phyloP scores from a whole-genome alignment of 2,797 vertebrate genomes.

The Sebastes ruberrimus region DNA sequence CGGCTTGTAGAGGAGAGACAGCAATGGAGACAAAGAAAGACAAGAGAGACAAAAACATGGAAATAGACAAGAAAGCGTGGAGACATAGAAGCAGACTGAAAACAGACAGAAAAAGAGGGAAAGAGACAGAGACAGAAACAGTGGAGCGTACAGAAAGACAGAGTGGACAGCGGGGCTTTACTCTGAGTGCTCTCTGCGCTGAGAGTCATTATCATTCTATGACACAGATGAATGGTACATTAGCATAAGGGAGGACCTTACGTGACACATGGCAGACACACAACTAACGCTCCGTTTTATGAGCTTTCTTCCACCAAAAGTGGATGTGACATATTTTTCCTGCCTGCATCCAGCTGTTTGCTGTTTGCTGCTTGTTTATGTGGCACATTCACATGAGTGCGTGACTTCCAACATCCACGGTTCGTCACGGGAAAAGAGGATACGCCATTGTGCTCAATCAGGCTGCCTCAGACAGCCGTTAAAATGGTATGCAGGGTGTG shows the following conservation, averaged over 20 bases:
- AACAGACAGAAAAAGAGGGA: neutral
- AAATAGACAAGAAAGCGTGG: neutral
- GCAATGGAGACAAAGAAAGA: neutral
- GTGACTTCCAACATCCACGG: slow-evolving; percentile 36
- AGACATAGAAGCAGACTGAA: neutral
- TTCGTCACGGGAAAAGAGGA: slow-evolving; percentile 43
- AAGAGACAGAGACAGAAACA: neutral
- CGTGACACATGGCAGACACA: slow-evolving; percentile 58
- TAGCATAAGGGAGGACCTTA: slow-evolving; percentile 65
- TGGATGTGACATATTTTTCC: neutral
- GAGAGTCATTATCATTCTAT: slow-evolving; percentile 68
- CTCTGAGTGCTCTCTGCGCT: slow-evolving; percentile 51
- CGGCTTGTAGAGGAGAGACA: neutral
- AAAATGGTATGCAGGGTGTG: slow-evolving; percentile 23
- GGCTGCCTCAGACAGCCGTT: slow-evolving; percentile 14
- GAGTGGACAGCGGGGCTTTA: slow-evolving; percentile 44
- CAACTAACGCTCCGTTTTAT: slow-evolving; percentile 37
- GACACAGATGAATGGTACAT: slow-evolving; percentile 72
- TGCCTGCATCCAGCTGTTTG: neutral
- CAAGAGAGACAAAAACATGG: neutral
- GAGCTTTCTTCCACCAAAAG: slow-evolving; percentile 14
- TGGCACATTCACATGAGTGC: slow-evolving; percentile 20
- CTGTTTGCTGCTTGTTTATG: slow-evolving; percentile 18
- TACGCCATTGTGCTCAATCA: slow-evolving; percentile 44
- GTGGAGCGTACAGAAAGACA: neutral